phyloP scores from a whole-genome alignment of 2,797 vertebrate genomes.

The Perodicticus potto region DNA sequence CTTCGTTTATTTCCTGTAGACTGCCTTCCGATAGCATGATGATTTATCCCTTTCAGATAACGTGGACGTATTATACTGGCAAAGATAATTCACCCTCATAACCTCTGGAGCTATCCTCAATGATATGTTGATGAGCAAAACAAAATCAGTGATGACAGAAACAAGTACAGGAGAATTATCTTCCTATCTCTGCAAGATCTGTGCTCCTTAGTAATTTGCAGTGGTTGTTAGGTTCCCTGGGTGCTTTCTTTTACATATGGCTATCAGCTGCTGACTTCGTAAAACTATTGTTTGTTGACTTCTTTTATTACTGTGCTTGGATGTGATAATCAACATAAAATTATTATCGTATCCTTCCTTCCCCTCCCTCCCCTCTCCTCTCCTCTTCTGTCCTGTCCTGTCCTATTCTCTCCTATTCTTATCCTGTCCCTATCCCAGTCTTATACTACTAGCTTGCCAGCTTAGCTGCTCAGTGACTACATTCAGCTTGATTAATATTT shows the following conservation, averaged over 20 bases:
- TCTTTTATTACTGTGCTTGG: slow-evolving; percentile 9
- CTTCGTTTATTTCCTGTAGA: not conserved
- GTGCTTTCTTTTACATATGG: not conserved
- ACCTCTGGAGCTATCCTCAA: not conserved
- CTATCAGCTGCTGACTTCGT: not conserved
- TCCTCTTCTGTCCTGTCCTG: too few relatives aligned
- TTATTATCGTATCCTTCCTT: not conserved
- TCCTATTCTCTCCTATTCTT: too few relatives aligned
- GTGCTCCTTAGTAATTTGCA: not conserved
- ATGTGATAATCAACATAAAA: not conserved
- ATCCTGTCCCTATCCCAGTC: not conserved
- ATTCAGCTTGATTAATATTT: not conserved
- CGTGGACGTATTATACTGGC: not conserved
- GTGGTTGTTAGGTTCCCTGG: not conserved
- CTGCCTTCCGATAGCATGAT: not conserved
- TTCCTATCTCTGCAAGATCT: not conserved
- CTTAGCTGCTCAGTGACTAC: not conserved
- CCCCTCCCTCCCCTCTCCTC: too few relatives aligned
- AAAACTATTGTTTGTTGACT: not conserved
- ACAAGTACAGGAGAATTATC: not conserved
- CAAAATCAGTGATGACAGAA: not conserved
- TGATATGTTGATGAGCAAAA: slow-evolving; percentile 25
- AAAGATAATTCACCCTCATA: not conserved
- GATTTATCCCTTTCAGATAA: not conserved
- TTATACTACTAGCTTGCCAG: not conserved